phyloP scores from a whole-genome alignment of 35 echinoderm and acorn worm genomes.

The Ptychodera flava region DNA sequence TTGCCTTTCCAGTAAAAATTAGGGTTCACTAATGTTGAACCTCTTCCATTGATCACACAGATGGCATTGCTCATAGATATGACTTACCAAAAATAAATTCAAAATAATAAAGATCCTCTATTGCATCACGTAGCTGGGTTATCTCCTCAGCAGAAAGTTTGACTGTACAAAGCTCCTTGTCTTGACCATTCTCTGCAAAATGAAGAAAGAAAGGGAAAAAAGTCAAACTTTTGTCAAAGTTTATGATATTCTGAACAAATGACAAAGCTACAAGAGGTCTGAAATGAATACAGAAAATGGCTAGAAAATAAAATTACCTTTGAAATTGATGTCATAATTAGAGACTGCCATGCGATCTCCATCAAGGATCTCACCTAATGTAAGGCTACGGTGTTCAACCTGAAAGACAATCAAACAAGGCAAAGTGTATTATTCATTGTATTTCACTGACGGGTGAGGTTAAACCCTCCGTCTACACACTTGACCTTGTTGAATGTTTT shows the following conservation, averaged over 20 bases:
- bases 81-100: constrained; percentile 94
- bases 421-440: not conserved
- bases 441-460: too few species aligned
- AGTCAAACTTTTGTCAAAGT: not conserved
- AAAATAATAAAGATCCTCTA: constrained; percentile 97
- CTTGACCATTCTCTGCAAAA: constrained; percentile 41
- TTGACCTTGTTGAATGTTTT: too few species aligned
- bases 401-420: constrained; percentile 8
- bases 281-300: too few species aligned
- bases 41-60: too few species aligned
- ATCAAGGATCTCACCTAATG: constrained; percentile 91
- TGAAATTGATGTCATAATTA: constrained; percentile 85
- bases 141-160: constrained; percentile 58
- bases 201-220: not conserved
- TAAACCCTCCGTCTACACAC: too few species aligned
- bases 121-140: constrained; percentile 58
- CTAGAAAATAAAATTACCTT: constrained; percentile 68
- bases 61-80: too few species aligned
- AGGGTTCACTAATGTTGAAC: too few species aligned
- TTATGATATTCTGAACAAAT: too few species aligned
- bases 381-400: constrained; percentile 88
- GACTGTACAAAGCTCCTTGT: constrained; percentile 67
- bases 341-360: constrained; percentile 95
- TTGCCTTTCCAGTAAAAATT: too few species aligned
- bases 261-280: too few species aligned